Conservation (phyloP, 2,113 vertebrate genomes). For the Plectropomus leopardus region DNA sequence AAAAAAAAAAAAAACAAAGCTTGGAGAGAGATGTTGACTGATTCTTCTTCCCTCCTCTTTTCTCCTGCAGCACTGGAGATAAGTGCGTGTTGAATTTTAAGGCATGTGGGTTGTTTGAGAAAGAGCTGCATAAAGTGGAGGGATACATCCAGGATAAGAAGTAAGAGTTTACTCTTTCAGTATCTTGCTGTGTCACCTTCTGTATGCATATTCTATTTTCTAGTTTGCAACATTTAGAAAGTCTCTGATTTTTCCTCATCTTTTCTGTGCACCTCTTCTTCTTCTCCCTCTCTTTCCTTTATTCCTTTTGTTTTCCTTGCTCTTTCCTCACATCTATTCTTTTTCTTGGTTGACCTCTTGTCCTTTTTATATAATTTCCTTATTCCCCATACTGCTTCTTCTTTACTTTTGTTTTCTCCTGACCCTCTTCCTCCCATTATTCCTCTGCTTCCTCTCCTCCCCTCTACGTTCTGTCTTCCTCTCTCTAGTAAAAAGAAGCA, state of each 20-base stretch:
- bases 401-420: not conserved
- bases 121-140: conserved; percentile 77
- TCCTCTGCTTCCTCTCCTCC: not conserved
- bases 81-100: conserved; percentile 79
- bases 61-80: conserved; percentile 86
- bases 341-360: no score
- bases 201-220: not conserved
- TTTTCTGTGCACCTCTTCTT: not conserved
- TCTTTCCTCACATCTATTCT: not conserved
- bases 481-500: conserved; percentile 92
- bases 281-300: not conserved
- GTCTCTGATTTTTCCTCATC: not conserved
- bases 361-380: not conserved
- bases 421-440: not conserved
- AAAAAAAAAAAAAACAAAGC: not conserved
- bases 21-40: not conserved
- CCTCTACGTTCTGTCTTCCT: not conserved
- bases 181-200: not conserved
- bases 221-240: not conserved
- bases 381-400: not conserved
- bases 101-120: conserved; percentile 76
- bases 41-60: conserved; percentile 42
- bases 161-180: conserved; percentile 25
- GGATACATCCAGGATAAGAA: conserved; percentile 79
- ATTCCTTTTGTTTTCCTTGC: not conserved